These are phyloP conservation scores for Samia ricini DNA, from an alignment of 1,140 invertebrate species.

Conservation along the genomic window DNA sequence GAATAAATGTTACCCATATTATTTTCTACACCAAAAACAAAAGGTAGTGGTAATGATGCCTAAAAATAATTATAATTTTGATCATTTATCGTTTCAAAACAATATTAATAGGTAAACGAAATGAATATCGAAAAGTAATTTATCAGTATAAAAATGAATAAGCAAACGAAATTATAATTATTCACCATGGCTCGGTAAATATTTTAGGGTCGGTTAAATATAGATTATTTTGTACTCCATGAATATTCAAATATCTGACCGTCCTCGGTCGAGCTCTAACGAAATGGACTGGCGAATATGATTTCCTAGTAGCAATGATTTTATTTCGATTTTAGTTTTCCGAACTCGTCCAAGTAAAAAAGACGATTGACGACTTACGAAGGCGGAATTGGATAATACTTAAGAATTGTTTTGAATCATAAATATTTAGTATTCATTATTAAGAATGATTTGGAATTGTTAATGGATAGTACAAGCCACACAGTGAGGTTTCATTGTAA, in stretches of 20 bases:
- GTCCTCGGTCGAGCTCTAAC: neutral
- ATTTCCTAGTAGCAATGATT: neutral
- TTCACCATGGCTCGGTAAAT: neutral
- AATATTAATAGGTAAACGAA: neutral
- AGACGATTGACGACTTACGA: neutral
- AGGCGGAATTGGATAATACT: neutral
- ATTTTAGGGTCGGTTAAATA: constrained; percentile 8
- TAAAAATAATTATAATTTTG: neutral
- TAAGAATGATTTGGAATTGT: neutral
- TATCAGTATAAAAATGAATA: neutral
- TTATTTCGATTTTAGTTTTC: neutral
- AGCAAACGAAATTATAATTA: constrained; percentile 3
- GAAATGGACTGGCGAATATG: neutral
- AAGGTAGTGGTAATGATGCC: neutral
- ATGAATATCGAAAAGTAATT: neutral
- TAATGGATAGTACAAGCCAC: too few species aligned
- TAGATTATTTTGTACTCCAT: constrained; percentile 6
- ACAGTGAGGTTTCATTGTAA: too few species aligned
- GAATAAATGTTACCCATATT: neutral
- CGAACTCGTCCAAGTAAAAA: neutral
- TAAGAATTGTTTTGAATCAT: neutral
- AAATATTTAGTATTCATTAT: neutral
- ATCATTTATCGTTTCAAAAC: neutral
- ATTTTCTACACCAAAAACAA: neutral
- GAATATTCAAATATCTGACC: constrained; percentile 7